Percentiles rank a stretch among this genome's conserved stretches.
phyloP scores from a whole-genome alignment of 2,113 vertebrate genomes.

The Nerophis lumbriciformis region DNA sequence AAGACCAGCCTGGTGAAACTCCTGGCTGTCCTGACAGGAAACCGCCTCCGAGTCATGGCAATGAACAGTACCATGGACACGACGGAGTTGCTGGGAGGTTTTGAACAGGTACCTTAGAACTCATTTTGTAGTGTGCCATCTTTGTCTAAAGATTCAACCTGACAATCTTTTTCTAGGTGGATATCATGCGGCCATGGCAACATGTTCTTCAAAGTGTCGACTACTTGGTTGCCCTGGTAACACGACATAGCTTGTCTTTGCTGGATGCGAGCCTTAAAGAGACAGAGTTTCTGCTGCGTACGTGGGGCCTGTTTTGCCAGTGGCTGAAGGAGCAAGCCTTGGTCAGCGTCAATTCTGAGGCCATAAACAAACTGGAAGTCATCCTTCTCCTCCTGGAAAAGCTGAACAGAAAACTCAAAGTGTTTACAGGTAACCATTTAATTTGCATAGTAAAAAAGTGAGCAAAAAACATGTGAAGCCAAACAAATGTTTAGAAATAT shows the following conservation, averaged over 20 bases:
- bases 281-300: constrained; percentile 82
- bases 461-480: no score
- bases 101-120: constrained; percentile 82
- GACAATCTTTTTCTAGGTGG: constrained; percentile 67
- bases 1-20: constrained; percentile 91
- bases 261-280: constrained; percentile 82
- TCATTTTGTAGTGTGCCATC: rapidly evolving
- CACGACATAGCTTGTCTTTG: constrained; percentile 82
- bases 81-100: constrained; percentile 92
- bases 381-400: constrained; percentile 85
- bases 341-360: constrained; percentile 78
- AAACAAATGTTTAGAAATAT: no score
- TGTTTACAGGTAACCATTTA: constrained; percentile 74
- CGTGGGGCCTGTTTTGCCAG: constrained; percentile 86
- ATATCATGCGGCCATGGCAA: constrained; percentile 89
- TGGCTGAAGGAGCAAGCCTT: constrained; percentile 79
- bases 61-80: constrained; percentile 98
- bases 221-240: constrained; percentile 75
- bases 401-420: constrained; percentile 90
- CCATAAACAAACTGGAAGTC: constrained; percentile 86
- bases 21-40: constrained; percentile 87
- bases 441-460: no score
- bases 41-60: constrained; percentile 85
- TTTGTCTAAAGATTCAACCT: neutral
- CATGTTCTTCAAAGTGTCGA: constrained; percentile 84